Base-by-base conservation (phyloP, 2,797 vertebrate genomes). In the Fratercula arctica region DNA sequence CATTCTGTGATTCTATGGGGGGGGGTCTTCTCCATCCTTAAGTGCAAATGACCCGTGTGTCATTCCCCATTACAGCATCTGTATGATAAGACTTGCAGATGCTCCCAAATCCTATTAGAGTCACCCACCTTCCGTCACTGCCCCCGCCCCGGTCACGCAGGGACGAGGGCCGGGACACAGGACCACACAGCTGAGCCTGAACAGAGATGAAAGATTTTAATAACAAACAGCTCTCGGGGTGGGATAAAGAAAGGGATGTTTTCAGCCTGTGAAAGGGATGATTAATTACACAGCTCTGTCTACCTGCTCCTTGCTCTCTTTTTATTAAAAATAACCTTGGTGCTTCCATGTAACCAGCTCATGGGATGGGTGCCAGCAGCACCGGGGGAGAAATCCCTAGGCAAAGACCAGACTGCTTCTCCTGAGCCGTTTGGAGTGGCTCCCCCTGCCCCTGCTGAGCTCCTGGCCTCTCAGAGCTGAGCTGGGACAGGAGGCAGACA, bases 321-420 rank as follows among this genome's bases (percentile, higher is more conserved):
- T 69, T 90, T 85, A 80, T 84, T 93, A 83, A 96, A 96, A 91
- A 85, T 78, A 80, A 77, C 66, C 78, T 78, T 81, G 76, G 56
- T 90, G 80, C 56, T 85, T 85, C 64, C 53, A 18, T 4, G 68
- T 89, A 85, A 89, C 24, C 67, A 69, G 70, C 10, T 41, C 67
- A 68, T 16, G 28, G 77, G 75, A 92, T 73, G 72, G 37, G 4
- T 69, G 48, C 69, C 77, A 60, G 74, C 31, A 85, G 87, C 31
- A 0, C 18, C 8, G 12, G 56, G 33, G 28, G 50, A 5, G 19
- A 94, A 84, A 39, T 81, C 68, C 37, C 37, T 20, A 46, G 13
- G 43, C 15, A 45, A 87, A 85, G 60, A 75, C n/a, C 45, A 74
- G 64, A 17, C 14, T 66, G 60, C 23, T 85, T 74, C 66, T 85